These are phyloP conservation scores for Pomatorhinus ruficollis DNA, from an alignment of 2,113 vertebrate genomes.

Conservation along the genomic window DNA sequence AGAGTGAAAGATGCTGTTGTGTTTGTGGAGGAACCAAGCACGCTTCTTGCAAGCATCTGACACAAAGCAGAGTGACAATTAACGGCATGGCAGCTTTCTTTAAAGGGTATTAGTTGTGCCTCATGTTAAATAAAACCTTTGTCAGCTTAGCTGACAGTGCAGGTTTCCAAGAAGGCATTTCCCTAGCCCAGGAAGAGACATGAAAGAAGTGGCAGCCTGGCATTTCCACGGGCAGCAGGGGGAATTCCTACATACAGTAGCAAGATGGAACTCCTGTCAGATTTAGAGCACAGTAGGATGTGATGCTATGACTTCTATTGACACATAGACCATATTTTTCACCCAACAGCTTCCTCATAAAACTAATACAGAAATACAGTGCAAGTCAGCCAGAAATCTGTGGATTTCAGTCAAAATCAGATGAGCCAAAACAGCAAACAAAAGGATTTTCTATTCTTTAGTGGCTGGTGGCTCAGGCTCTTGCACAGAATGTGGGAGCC, in stretches of 20 bases:
- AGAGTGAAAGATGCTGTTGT: slow-evolving; percentile 59
- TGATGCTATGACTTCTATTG: background rate
- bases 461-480: background rate
- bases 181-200: background rate
- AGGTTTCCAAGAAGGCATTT: background rate
- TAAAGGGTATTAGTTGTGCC: slow-evolving; percentile 26
- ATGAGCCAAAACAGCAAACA: slow-evolving; percentile 4
- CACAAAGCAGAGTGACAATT: slow-evolving; percentile 62
- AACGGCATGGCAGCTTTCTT: slow-evolving; percentile 17
- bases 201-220: background rate
- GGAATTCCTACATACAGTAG: background rate
- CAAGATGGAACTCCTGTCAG: background rate
- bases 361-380: background rate
- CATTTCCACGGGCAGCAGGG: background rate
- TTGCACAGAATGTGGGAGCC: background rate
- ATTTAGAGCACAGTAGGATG: background rate
- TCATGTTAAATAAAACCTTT: slow-evolving; percentile 29
- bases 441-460: slow-evolving; percentile 11
- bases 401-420: slow-evolving; percentile 7
- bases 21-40: slow-evolving; percentile 49
- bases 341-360: slow-evolving; percentile 9
- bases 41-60: slow-evolving; percentile 48
- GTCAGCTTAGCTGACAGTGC: slow-evolving; percentile 8
- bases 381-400: slow-evolving; percentile 8
- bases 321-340: background rate